Evolutionary conservation across 2,888 invertebrate species (phyloP).

Genomic region (Mycalesis mineus): DNA sequence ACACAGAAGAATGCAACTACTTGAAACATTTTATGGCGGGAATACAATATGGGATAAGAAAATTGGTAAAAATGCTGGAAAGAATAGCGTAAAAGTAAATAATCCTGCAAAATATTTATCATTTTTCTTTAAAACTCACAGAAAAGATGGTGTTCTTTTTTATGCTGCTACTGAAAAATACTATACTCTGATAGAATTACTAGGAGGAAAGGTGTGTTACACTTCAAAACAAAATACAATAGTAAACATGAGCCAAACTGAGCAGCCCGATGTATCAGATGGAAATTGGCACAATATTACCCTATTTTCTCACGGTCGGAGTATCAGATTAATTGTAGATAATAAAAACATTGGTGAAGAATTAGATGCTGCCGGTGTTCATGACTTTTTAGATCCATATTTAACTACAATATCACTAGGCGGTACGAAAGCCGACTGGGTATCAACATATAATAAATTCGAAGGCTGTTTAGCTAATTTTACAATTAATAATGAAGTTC

Average conservation of each 20-base stretch:
- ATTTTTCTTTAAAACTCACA: conserved; percentile 88
- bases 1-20: conserved; percentile 90
- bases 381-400: conserved; percentile 95
- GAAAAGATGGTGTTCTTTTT: conserved; percentile 87
- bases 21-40: conserved; percentile 87
- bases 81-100: conserved; percentile 52
- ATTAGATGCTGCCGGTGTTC: conserved; percentile 89
- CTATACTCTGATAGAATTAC: conserved; percentile 88
- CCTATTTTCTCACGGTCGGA: conserved; percentile 83
- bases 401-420: conserved; percentile 89
- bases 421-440: conserved; percentile 82
- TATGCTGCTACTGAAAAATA: conserved; percentile 92
- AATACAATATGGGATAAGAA: conserved; percentile 82
- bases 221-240: conserved; percentile 86
- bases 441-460: conserved; percentile 82
- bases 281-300: conserved; percentile 94
- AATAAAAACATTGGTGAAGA: conserved; percentile 87
- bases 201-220: conserved; percentile 87
- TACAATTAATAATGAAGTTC: conserved; percentile 91
- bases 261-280: conserved; percentile 82
- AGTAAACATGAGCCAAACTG: conserved; percentile 88
- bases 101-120: conserved; percentile 85
- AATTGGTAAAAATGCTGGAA: conserved; percentile 44
- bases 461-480: conserved; percentile 95
- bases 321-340: conserved; percentile 85